Evolutionary conservation across 2,888 invertebrate genomes (phyloP).

Genomic region (Nemotelus nigrinus): DNA sequence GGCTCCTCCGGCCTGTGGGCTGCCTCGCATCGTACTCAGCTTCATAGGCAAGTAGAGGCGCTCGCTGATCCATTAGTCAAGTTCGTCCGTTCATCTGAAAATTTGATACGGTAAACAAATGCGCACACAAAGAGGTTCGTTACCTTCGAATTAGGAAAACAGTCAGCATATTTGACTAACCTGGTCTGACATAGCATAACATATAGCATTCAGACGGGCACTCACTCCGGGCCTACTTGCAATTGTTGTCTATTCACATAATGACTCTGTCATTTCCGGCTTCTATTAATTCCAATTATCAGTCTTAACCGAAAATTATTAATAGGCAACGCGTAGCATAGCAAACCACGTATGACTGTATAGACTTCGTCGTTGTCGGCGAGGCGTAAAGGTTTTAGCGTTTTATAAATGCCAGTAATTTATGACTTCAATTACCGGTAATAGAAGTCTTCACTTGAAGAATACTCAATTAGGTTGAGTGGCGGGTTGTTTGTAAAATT

Average conservation of each 20-base stretch:
- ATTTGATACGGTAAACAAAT: not conserved
- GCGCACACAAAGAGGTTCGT: too few species aligned
- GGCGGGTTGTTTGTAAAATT: not conserved
- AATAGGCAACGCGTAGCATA: not conserved
- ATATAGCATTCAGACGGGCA: too few species aligned
- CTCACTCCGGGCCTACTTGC: not conserved
- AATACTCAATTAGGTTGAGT: constrained; percentile 19
- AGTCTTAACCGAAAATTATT: constrained; percentile 35
- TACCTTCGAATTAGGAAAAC: too few species aligned
- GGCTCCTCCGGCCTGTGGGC: not conserved
- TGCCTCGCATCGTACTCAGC: too few species aligned
- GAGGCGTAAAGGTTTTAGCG: not conserved
- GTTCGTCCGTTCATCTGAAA: too few species aligned
- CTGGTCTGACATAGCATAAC: too few species aligned
- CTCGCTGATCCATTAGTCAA: too few species aligned
- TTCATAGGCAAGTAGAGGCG: too few species aligned
- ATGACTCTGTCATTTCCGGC: constrained; percentile 33
- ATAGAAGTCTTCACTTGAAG: constrained; percentile 32
- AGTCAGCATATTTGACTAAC: too few species aligned
- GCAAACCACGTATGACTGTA: not conserved
- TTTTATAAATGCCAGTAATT: constrained; percentile 37
- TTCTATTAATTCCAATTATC: constrained; percentile 29
- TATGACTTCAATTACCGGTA: constrained; percentile 40
- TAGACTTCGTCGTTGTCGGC: constrained; percentile 6
- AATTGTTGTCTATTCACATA: constrained; percentile 7